phyloP scores from a whole-genome alignment of 2,888 invertebrate genomes.

The Coelinius sp. region DNA sequence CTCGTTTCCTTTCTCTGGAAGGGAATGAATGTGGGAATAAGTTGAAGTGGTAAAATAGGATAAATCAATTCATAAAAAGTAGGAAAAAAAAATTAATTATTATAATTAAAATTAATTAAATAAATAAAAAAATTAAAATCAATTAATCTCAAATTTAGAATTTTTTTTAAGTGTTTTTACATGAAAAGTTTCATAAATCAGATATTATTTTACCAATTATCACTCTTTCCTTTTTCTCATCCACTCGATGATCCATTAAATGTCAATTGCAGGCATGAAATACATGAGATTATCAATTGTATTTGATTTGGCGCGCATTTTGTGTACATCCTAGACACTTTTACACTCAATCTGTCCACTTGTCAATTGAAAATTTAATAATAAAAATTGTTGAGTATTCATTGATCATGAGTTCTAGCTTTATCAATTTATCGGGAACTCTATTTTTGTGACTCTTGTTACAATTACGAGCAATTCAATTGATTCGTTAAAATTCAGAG shows the following conservation, averaged over 20 bases:
- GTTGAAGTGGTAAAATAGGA: too few species aligned
- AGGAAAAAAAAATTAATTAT: too few species aligned
- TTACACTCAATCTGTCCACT: neutral
- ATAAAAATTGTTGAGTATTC: neutral
- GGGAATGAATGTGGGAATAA: too few species aligned
- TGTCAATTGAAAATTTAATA: neutral
- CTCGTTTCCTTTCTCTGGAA: too few species aligned
- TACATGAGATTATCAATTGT: neutral
- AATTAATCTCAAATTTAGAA: too few species aligned
- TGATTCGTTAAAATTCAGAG: neutral
- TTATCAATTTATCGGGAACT: neutral
- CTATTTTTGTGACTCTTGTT: neutral
- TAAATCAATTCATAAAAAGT: too few species aligned
- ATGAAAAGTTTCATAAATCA: neutral
- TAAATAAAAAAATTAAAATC: too few species aligned
- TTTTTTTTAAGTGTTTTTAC: too few species aligned
- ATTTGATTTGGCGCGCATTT: conserved; percentile 17
- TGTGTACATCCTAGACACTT: neutral
- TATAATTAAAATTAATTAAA: too few species aligned
- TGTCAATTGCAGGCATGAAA: conserved; percentile 10
- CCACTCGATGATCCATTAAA: neutral
- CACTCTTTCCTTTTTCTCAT: neutral
- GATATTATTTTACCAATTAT: neutral
- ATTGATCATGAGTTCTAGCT: neutral
- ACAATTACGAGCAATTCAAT: neutral